Evolutionary conservation across 2,113 vertebrate species (phyloP), one percentile per base, ranked within the genome.

Genomic region (Procavia capensis): DNA sequence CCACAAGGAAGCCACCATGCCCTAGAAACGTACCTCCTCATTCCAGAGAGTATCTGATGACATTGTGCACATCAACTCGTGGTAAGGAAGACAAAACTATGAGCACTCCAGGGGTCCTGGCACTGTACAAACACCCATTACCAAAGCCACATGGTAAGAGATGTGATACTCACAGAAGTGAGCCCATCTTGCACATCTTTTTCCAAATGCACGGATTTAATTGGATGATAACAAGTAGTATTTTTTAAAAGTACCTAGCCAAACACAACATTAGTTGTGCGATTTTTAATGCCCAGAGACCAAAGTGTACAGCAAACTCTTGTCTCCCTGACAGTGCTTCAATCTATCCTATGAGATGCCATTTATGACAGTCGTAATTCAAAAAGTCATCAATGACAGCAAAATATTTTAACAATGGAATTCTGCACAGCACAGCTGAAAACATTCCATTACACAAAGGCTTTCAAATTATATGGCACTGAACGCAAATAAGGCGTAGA

Each of bases 371-470:
- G 72, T 86, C 41, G 5, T 78, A 97, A 97, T 3, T 97, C 93
- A 97, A 97, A 92, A 95, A 20, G 80, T 47, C 6, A 54, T 54
- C 50, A 34, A 92, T 47, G 80, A 96, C 45, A 98, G 82, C 50
- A 97, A 98, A 97, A 86, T 87, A 96, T 89, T 97, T 97, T 87
- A 97, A 95, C 64, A 97, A 96, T 16, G 93, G 74, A 89, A 97
- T 97, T 98, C 85, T 91, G 61, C 78, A 97, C 96, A 84, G 74
- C 57, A 89, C 45, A 85, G 96, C 93, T 95, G 57, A 97, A 98
- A 83, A 96, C 9, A 4, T 86, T 91, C 59, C 24, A 95, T 93
- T 95, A 89, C 70, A 95, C 88, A 97, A 97, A 97, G 74, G 93
- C 31, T 96, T 96, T 95, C 90, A 95, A 96, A 97, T 86, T 6